Conservation (phyloP, 2,888 invertebrate species). For the Drosophila limbata region DNA sequence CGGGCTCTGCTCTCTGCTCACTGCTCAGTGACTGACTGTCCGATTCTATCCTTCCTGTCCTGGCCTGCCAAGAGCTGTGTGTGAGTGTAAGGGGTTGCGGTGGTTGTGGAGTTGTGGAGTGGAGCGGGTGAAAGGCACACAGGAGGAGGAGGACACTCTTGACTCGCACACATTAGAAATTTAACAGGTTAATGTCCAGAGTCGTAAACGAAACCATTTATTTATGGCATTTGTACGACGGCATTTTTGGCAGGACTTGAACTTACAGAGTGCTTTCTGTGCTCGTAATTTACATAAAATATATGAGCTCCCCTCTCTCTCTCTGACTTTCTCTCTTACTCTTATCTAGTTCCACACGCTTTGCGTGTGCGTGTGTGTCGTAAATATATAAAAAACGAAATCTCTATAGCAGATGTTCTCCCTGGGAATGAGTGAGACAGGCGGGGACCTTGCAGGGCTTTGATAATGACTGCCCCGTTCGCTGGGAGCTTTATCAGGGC, state of each 20-base stretch:
- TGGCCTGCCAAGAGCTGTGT: conserved; percentile 1
- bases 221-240: conserved; percentile 72
- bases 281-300: conserved; percentile 75
- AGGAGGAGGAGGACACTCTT: conserved; percentile 55
- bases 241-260: conserved; percentile 57
- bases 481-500: conserved; percentile 39
- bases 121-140: not conserved
- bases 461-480: conserved; percentile 66
- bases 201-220: conserved; percentile 82
- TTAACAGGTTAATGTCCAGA: conserved; percentile 81
- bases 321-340: not conserved
- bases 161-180: conserved; percentile 77
- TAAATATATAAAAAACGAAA: conserved; percentile 52
- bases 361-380: conserved; percentile 48
- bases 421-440: conserved; percentile 14
- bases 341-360: conserved; percentile 10
- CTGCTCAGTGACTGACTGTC: conserved; percentile 13
- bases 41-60: conserved; percentile 3
- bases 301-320: conserved; percentile 36
- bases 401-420: conserved; percentile 53
- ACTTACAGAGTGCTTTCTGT: conserved; percentile 33
- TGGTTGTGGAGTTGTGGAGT: not conserved
- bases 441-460: conserved; percentile 62
- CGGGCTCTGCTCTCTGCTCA: conserved; percentile 44
- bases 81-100: conserved; percentile 5